phyloP scores from a whole-genome alignment of 1,140 invertebrate genomes.

The Apocrypta bakeri region DNA sequence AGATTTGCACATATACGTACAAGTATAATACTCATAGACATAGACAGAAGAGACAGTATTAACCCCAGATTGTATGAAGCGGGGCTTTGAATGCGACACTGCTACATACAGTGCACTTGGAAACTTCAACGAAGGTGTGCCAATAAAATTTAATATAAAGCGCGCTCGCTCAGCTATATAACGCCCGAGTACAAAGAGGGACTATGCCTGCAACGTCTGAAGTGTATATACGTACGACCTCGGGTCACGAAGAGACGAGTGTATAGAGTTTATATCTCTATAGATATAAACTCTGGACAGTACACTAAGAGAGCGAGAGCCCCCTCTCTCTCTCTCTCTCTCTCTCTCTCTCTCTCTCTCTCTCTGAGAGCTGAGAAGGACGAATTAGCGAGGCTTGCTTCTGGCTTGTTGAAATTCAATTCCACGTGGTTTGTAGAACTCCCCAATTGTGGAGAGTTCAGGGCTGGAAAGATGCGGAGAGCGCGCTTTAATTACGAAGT shows the following conservation, averaged over 20 bases:
- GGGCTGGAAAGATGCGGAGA: too few species aligned
- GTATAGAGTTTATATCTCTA: too few species aligned
- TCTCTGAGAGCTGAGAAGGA: too few species aligned
- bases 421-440: too few species aligned
- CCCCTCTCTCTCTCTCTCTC: too few species aligned
- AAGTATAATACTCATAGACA: neutral
- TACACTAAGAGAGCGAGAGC: too few species aligned
- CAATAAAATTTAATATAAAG: conserved; percentile 10
- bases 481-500: too few species aligned
- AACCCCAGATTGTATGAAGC: neutral
- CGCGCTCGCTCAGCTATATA: neutral
- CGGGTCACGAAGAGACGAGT: neutral
- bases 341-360: too few species aligned
- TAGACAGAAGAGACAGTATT: neutral
- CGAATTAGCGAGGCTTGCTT: too few species aligned
- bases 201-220: neutral
- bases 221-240: neutral
- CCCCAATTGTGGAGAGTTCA: too few species aligned
- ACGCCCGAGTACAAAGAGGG: conserved; percentile 32
- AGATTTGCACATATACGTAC: conserved; percentile 17
- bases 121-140: neutral
- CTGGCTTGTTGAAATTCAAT: too few species aligned
- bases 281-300: too few species aligned
- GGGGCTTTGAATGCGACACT: neutral
- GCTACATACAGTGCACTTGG: neutral